These are phyloP conservation scores for Stratiolaelaps scimitus DNA, from an alignment of 1,140 invertebrate species.

Conservation along the genomic window DNA sequence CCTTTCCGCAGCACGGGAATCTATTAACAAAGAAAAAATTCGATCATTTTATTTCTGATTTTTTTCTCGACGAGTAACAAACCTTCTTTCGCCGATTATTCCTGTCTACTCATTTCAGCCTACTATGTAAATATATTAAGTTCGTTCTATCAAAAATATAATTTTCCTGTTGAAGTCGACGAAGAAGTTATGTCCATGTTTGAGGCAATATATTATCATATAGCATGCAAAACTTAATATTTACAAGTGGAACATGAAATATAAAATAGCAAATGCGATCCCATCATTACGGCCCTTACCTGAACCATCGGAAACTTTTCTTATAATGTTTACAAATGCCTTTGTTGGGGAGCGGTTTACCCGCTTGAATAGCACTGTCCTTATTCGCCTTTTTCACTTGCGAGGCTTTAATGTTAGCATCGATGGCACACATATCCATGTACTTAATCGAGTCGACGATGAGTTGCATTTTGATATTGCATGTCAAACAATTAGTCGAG, in stretches of 20 bases:
- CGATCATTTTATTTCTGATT: neutral
- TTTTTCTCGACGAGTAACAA: no score
- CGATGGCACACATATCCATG: conserved; percentile 22
- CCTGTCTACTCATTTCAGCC: neutral
- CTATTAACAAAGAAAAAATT: conserved; percentile 35
- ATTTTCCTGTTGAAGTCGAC: no score
- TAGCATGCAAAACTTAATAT: no score
- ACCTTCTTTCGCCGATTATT: neutral
- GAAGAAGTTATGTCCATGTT: no score
- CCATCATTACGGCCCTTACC: no score
- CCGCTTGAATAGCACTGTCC: conserved; percentile 39
- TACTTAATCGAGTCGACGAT: conserved; percentile 28
- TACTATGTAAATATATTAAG: neutral
- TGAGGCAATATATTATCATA: no score
- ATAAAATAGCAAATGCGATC: no score
- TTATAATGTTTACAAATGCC: conserved; percentile 44
- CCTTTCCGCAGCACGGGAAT: conserved; percentile 44
- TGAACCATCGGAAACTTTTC: conserved; percentile 44
- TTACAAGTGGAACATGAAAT: no score
- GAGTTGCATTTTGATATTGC: conserved; percentile 33
- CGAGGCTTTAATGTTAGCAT: conserved; percentile 30
- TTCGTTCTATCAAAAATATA: neutral
- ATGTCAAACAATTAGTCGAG: conserved; percentile 32
- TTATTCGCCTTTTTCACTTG: conserved; percentile 29
- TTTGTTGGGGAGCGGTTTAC: conserved; percentile 41